Conservation (phyloP, 2,888 invertebrate genomes). For the Apotomis capreana region DNA sequence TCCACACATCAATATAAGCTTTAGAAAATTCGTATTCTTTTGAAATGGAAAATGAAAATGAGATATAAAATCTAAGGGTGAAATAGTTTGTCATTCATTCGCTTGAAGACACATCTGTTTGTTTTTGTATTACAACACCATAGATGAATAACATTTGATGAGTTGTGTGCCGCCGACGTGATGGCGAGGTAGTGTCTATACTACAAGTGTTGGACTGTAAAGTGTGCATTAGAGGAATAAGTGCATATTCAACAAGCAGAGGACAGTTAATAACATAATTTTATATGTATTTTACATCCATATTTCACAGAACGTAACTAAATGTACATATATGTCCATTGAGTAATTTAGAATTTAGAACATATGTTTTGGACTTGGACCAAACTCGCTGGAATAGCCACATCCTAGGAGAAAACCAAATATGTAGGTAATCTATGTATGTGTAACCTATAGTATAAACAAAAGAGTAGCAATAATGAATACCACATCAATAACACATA, state of each 20-base stretch:
- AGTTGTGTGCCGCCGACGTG: conserved; percentile 21
- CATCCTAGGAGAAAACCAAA: too few species aligned
- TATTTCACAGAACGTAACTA: not conserved
- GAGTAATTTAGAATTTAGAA: not conserved
- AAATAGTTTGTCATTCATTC: conserved; percentile 5
- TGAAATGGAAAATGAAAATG: not conserved
- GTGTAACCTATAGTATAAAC: too few species aligned
- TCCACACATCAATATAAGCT: conserved; percentile 6
- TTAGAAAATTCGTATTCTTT: not conserved
- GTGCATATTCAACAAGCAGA: conserved; percentile 6
- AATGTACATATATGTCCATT: not conserved
- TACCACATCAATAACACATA: not conserved
- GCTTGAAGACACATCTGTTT: conserved; percentile 8
- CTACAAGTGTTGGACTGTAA: conserved; percentile 24
- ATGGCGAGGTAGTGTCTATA: conserved; percentile 28
- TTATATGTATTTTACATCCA: not conserved
- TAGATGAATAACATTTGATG: conserved; percentile 26
- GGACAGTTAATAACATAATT: not conserved
- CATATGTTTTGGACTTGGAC: not conserved
- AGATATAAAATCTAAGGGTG: not conserved
- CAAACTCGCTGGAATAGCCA: too few species aligned
- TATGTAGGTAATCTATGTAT: too few species aligned
- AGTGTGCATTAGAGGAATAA: conserved; percentile 33
- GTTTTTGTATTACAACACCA: conserved; percentile 36
- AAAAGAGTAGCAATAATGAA: too few species aligned